Evolutionary conservation across 2,888 invertebrate genomes (phyloP).

Genomic region (Colletes collaris): DNA sequence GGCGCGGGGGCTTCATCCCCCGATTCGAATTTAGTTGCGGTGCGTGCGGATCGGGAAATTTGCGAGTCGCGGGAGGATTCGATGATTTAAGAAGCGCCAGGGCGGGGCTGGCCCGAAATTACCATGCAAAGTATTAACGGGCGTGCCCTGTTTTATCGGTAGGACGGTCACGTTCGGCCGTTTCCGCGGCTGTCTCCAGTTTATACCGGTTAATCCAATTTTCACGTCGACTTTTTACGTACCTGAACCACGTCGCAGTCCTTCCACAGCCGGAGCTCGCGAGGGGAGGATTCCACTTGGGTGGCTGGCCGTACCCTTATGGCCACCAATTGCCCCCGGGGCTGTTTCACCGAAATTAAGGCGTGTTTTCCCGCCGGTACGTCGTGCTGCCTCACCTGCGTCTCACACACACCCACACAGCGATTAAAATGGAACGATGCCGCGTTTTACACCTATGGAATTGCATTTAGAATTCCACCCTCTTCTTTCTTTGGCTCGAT

Average conservation of each 20-base stretch:
- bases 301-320: conserved; percentile 91
- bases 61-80: conserved; percentile 13
- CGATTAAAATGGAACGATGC: conserved; percentile 12
- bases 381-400: conserved; percentile 87
- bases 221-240: conserved; percentile 69
- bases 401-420: not conserved
- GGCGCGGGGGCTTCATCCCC: not conserved
- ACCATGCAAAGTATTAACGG: conserved; percentile 35
- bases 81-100: conserved; percentile 42
- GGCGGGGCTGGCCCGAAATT: conserved; percentile 13
- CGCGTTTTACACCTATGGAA: not conserved
- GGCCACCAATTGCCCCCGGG: conserved; percentile 93
- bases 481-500: too few species aligned
- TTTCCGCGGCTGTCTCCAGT: conserved; percentile 34
- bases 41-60: conserved; percentile 26
- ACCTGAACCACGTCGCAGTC: conserved; percentile 93
- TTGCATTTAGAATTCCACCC: not conserved
- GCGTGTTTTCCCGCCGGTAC: conserved; percentile 95
- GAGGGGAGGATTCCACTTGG: conserved; percentile 85
- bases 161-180: conserved; percentile 39
- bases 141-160: conserved; percentile 14
- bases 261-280: conserved; percentile 87
- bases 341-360: conserved; percentile 92
- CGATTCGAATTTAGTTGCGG: conserved; percentile 34
- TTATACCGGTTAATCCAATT: conserved; percentile 57